phyloP scores from a whole-genome alignment of 1,140 invertebrate genomes.

The Platorchestia sp. region DNA sequence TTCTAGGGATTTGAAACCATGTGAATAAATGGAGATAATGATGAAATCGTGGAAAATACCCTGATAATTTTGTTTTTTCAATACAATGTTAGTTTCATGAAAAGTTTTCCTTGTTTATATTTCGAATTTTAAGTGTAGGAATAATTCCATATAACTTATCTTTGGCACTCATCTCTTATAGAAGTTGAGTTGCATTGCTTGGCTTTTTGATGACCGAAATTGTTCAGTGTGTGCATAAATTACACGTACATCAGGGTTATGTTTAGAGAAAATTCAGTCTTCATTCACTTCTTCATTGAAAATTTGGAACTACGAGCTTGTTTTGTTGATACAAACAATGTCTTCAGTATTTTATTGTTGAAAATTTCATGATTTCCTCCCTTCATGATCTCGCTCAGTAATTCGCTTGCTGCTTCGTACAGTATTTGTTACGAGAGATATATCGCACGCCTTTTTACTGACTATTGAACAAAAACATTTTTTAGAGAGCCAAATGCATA shows the following conservation, averaged over 20 bases:
- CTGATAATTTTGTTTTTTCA: too few relatives aligned
- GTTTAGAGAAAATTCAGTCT: not conserved
- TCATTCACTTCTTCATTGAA: not conserved
- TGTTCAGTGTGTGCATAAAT: not conserved
- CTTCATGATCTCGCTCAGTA: not conserved
- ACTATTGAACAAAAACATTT: not conserved
- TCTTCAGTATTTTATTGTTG: not conserved
- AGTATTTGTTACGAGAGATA: too few relatives aligned
- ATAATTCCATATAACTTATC: not conserved
- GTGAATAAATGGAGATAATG: too few relatives aligned
- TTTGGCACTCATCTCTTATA: not conserved
- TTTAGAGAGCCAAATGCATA: not conserved
- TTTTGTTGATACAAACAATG: not conserved
- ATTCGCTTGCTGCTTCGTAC: too few relatives aligned
- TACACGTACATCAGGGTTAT: not conserved
- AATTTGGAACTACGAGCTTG: not conserved
- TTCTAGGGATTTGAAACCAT: too few relatives aligned
- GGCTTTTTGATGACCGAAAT: not conserved
- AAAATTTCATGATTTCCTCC: not conserved
- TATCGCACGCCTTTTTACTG: not conserved
- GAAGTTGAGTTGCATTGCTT: not conserved
- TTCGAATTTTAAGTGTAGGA: not conserved
- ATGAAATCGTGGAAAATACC: too few relatives aligned
- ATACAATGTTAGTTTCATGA: too few relatives aligned
- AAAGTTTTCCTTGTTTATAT: not conserved